Evolutionary conservation across 2,113 vertebrate species (phyloP), one percentile per base, ranked within the genome.

Genomic region (Sterrhoptilus dennistouni): DNA sequence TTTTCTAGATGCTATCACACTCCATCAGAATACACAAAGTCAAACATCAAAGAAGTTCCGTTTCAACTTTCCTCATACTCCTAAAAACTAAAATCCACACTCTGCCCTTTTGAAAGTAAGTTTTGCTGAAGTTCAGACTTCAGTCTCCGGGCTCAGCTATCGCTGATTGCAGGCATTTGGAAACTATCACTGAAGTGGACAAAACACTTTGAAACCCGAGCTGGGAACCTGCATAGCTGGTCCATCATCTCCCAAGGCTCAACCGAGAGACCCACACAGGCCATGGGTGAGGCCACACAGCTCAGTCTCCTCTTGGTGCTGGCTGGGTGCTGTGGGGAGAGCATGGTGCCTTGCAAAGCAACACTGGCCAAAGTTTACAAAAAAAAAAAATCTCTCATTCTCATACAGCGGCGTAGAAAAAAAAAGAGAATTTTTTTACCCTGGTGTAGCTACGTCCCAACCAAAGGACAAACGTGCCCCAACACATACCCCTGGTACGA

Each of bases 1-100:
- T 95, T 93, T 92, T 49, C 83, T 63, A 93, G 87, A 94, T 94
- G 27, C 27, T 88, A 88, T 90, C 76, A 68, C 28, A 83, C 19
- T 31, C 54, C 64, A 77, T 22, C 20, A 75, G 53, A 94, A 94
- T 49, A 91, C 44, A 70, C 36, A 20, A 50, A 17, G 6, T 38
- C 29, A 77, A 40, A 75, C 69, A 64, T 83, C 35, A 82, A 23
- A 31, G 15, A 68, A 75, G 31, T 13, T 78, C n/a, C 4, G 18
- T 74, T 96, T 85, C 60, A 66, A 33, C 44, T 77, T 76, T 75
- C 21, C 6, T 72, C 11, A 20, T 47, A 8, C 40, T 57, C 85
- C 56, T 40, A 47, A 88, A 72, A 79, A 72, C 49, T 36, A 82
- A 87, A 84, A 61, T 54, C 57, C 72, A 81, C 21, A 49, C 12